Evolutionary conservation across 2,113 vertebrate genomes (phyloP).

Genomic region (Coturnix japonica): DNA sequence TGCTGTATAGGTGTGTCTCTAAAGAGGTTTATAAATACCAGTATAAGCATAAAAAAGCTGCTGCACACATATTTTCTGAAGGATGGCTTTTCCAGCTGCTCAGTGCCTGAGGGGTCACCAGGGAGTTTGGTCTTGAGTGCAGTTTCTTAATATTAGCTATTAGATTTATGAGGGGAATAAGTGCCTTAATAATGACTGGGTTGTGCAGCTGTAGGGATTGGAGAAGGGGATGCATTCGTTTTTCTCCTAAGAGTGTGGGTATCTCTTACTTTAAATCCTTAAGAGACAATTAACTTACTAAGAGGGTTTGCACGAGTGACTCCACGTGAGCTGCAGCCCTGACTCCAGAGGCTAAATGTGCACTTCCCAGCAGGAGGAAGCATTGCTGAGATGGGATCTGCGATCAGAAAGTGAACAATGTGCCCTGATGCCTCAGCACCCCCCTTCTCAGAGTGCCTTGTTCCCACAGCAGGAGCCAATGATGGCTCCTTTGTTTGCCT

Average conservation of each 20-base stretch:
- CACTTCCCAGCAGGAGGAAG: background rate
- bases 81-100: background rate
- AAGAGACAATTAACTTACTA: background rate
- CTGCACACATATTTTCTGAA: background rate
- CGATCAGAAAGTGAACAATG: background rate
- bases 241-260: background rate
- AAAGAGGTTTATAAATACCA: background rate
- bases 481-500: background rate
- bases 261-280: background rate
- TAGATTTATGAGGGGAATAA: background rate
- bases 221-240: background rate
- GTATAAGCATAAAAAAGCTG: background rate
- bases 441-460: rapidly evolving
- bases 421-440: rapidly evolving
- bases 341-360: background rate
- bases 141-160: background rate
- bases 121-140: background rate
- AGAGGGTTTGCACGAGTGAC: background rate
- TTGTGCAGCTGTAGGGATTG: background rate
- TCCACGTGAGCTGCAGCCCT: background rate
- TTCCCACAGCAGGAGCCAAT: background rate
- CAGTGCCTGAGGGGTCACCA: rapidly evolving
- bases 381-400: background rate
- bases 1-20: too few species aligned
- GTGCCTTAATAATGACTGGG: background rate